A percentile compares a stretch with the other conserved stretches of the same genome.
These are phyloP conservation scores for Turritopsis rubra DNA, from an alignment of 30 jellyfish, hydroid and myxozoan species.

Conservation along the genomic window DNA sequence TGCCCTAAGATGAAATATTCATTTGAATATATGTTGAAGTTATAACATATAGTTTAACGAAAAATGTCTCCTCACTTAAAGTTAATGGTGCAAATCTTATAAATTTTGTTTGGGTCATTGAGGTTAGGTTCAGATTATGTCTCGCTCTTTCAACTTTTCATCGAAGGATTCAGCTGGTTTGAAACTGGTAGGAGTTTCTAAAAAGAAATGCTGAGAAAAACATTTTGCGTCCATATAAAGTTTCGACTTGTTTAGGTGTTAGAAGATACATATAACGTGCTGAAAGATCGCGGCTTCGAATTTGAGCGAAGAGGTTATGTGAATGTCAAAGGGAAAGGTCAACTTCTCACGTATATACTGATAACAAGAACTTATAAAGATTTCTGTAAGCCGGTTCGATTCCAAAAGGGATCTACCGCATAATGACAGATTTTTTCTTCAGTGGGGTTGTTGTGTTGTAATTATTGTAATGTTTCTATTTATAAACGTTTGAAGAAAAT, in stretches of 20 bases:
- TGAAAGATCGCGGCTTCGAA: slow-evolving; percentile 75
- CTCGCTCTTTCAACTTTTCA: background rate
- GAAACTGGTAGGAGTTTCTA: background rate
- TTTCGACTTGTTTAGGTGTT: slow-evolving; percentile 70
- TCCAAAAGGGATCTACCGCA: background rate
- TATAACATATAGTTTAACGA: no score
- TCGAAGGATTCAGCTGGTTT: background rate
- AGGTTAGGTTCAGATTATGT: no score
- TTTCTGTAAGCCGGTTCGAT: slow-evolving; percentile 11
- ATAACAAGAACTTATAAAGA: slow-evolving; percentile 31
- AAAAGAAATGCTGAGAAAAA: background rate
- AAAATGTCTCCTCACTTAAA: no score
- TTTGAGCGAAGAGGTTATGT: slow-evolving; percentile 86
- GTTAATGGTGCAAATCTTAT: no score
- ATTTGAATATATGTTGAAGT: no score
- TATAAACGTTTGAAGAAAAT: background rate
- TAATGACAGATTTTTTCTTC: background rate
- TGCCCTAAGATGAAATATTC: no score
- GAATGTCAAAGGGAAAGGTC: slow-evolving; percentile 87
- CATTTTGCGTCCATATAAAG: no score
- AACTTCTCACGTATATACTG: slow-evolving; percentile 65
- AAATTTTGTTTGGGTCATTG: no score
- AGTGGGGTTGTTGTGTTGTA: background rate
- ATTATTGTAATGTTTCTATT: background rate
- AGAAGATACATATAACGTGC: slow-evolving; percentile 63